A percentile compares a stretch with the other conserved stretches of the same genome.
These are phyloP conservation scores for Brachyptera putata DNA, from an alignment of 2,888 invertebrate genomes.

Conservation along the genomic window DNA sequence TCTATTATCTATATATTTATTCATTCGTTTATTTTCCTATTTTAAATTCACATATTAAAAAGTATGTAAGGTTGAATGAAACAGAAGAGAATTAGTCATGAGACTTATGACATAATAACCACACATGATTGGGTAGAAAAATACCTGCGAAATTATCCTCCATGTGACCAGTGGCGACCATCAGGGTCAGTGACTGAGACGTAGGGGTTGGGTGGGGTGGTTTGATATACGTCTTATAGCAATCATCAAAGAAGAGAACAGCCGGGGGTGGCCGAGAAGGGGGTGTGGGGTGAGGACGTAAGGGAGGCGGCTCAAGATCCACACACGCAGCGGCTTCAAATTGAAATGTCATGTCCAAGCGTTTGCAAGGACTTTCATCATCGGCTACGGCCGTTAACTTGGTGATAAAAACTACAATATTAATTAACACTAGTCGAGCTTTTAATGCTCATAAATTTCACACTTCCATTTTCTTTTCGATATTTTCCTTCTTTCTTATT, in stretches of 20 bases:
- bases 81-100: no score
- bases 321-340: slow-evolving; percentile 26
- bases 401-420: slow-evolving; percentile 30
- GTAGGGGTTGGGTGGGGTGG: not conserved
- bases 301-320: slow-evolving; percentile 14
- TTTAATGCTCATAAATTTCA: slow-evolving; percentile 31
- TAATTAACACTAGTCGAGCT: slow-evolving; percentile 27
- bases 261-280: not conserved
- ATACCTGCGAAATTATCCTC: no score
- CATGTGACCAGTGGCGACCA: no score
- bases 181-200: no score
- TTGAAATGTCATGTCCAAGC: slow-evolving; percentile 28
- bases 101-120: no score
- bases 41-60: no score
- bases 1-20: no score
- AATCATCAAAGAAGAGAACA: slow-evolving; percentile 13
- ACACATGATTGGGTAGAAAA: no score
- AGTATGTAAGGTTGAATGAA: no score
- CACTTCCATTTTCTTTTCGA: slow-evolving; percentile 15
- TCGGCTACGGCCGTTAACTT: slow-evolving; percentile 22
- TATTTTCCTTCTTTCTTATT: not conserved
- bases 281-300: slow-evolving; percentile 9
- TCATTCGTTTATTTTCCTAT: no score
- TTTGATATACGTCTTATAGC: not conserved
- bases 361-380: slow-evolving; percentile 23